These are phyloP conservation scores for Seira sanloemensis DNA, from an alignment of 2,888 invertebrate species.

Conservation along the genomic window DNA sequence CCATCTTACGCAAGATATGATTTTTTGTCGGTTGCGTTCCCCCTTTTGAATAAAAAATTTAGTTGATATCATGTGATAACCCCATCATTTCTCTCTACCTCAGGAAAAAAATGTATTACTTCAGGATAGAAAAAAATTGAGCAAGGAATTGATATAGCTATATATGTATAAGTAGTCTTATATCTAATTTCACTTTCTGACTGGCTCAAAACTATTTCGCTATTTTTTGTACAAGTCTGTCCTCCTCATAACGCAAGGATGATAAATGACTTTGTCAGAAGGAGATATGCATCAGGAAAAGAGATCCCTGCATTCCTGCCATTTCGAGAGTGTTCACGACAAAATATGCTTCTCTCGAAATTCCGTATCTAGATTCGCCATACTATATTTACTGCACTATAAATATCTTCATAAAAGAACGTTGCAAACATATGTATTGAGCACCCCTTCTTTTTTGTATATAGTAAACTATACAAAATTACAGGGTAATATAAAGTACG, in stretches of 20 bases:
- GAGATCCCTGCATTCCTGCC: neutral
- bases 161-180: neutral
- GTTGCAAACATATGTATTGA: neutral
- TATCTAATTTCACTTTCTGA: constrained; percentile 19
- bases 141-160: neutral
- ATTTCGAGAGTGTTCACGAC: neutral
- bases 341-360: neutral
- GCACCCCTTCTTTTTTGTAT: too few species aligned
- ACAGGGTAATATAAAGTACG: neutral
- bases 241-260: constrained; percentile 10
- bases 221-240: neutral
- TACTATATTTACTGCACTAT: neutral
- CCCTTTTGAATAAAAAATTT: constrained; percentile 16
- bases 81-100: constrained; percentile 10
- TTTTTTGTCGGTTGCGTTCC: neutral
- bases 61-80: constrained; percentile 8
- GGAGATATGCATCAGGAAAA: constrained; percentile 19
- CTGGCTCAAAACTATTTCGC: neutral
- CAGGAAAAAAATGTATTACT: neutral
- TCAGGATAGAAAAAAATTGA: constrained; percentile 8
- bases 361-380: neutral
- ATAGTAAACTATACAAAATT: too few species aligned
- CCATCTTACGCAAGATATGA: neutral
- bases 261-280: constrained; percentile 36
- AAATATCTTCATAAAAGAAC: neutral